These are phyloP conservation scores for Xylophagus ater DNA, from an alignment of 2,888 invertebrate genomes.

Conservation along the genomic window DNA sequence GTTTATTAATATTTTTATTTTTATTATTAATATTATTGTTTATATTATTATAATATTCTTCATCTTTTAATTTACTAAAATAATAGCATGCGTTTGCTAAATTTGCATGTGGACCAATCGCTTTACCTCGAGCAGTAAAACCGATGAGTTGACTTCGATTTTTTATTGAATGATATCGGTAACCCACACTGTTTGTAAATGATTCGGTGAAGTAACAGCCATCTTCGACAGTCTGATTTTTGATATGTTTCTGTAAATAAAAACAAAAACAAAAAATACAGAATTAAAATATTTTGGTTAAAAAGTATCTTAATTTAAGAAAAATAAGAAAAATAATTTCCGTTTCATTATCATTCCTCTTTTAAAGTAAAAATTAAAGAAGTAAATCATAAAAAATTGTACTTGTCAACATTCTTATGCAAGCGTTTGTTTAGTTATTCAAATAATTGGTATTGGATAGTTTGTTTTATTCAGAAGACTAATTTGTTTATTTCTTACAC, in stretches of 20 bases:
- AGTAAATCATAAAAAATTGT: constrained; percentile 1
- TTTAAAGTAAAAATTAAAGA: neutral
- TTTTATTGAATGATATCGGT: constrained; percentile 36
- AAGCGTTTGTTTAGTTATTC: too few relatives aligned
- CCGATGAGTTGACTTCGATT: constrained; percentile 36
- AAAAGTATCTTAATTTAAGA: neutral
- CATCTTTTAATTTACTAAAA: constrained; percentile 35
- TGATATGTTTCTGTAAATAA: constrained; percentile 31
- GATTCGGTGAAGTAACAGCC: constrained; percentile 40
- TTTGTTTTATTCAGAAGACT: too few relatives aligned
- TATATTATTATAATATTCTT: constrained; percentile 30
- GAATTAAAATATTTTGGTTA: neutral
- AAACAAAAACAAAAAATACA: constrained; percentile 3
- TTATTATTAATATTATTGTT: constrained; percentile 20
- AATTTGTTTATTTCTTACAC: too few relatives aligned
- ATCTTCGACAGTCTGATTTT: constrained; percentile 33
- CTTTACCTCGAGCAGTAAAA: constrained; percentile 38
- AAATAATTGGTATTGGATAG: too few relatives aligned
- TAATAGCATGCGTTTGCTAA: constrained; percentile 36
- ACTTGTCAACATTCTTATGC: too few relatives aligned
- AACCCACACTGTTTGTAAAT: constrained; percentile 38
- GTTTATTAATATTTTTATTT: constrained; percentile 20
- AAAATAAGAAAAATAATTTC: too few relatives aligned
- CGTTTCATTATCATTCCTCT: too few relatives aligned
- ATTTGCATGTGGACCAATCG: constrained; percentile 35